Conservation (phyloP, 64 coral and sea anemone species). For the Actinia equina region DNA sequence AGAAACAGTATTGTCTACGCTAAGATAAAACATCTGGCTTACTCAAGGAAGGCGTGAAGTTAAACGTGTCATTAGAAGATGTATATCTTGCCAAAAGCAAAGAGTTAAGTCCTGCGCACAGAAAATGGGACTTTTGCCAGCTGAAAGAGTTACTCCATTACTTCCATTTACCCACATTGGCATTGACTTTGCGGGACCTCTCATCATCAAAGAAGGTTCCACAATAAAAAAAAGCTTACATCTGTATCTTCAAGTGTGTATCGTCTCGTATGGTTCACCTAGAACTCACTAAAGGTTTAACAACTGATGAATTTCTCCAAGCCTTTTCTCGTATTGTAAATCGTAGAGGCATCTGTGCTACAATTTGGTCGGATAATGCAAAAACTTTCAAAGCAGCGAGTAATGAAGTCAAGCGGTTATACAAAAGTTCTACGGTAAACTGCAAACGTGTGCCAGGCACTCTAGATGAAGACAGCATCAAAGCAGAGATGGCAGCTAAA, state of each 20-base stretch:
- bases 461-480: background rate
- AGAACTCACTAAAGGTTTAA: constrained; percentile 21
- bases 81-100: constrained; percentile 22
- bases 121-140: constrained; percentile 29
- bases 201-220: constrained; percentile 19
- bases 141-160: constrained; percentile 9
- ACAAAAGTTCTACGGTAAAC: background rate
- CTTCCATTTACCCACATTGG: constrained; percentile 31
- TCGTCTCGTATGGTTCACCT: constrained; percentile 33
- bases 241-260: constrained; percentile 41
- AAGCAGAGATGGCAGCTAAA: background rate
- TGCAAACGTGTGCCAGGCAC: background rate
- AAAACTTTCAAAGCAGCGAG: constrained; percentile 12
- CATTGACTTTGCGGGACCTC: constrained; percentile 59
- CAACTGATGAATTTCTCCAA: constrained; percentile 46
- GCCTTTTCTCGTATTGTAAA: constrained; percentile 40
- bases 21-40: constrained; percentile 22
- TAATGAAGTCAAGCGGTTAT: constrained; percentile 19
- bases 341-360: constrained; percentile 19
- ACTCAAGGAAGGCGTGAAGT: constrained; percentile 19
- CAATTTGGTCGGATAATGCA: constrained; percentile 25
- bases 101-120: constrained; percentile 6
- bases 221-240: constrained; percentile 29
- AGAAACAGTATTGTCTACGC: background rate
- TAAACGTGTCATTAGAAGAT: constrained; percentile 17